A percentile compares a stretch with the other conserved stretches of the same genome.
These are phyloP conservation scores for Phyllotreta striolata DNA, from an alignment of 2,888 invertebrate genomes.

Conservation along the genomic window DNA sequence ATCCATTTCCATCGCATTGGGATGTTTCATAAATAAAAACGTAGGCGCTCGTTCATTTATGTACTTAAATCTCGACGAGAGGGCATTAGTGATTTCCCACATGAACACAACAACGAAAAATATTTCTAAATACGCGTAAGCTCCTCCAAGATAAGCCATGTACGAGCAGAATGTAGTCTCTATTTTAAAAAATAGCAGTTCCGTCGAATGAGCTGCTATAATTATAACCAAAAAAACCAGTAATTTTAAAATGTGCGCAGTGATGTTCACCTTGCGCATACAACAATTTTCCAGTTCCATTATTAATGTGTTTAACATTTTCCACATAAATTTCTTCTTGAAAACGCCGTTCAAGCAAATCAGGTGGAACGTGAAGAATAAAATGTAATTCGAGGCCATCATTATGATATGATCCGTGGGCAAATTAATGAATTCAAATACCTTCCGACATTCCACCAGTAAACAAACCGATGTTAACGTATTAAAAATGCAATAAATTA, in stretches of 20 bases:
- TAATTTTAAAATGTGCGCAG: background rate
- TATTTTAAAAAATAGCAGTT: background rate
- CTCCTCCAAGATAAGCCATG: background rate
- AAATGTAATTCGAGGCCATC: no score
- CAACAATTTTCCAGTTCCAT: constrained; percentile 1
- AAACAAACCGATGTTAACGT: no score
- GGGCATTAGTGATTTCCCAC: background rate
- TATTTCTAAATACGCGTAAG: background rate
- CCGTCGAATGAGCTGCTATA: background rate
- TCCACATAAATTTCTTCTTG: background rate
- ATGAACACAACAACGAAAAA: background rate
- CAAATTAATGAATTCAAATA: no score
- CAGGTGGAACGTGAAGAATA: background rate
- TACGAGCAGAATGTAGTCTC: background rate
- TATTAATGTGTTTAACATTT: background rate
- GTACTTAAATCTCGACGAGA: background rate
- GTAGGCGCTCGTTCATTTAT: background rate
- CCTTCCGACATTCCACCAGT: no score
- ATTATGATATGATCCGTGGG: no score
- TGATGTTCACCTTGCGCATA: background rate
- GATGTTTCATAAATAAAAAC: no score
- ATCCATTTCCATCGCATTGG: no score
- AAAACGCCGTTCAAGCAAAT: background rate
- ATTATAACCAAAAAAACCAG: background rate
- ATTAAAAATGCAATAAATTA: background rate